Base-by-base conservation (phyloP, 2,797 vertebrate genomes). In the Cossypha niveicapilla region DNA sequence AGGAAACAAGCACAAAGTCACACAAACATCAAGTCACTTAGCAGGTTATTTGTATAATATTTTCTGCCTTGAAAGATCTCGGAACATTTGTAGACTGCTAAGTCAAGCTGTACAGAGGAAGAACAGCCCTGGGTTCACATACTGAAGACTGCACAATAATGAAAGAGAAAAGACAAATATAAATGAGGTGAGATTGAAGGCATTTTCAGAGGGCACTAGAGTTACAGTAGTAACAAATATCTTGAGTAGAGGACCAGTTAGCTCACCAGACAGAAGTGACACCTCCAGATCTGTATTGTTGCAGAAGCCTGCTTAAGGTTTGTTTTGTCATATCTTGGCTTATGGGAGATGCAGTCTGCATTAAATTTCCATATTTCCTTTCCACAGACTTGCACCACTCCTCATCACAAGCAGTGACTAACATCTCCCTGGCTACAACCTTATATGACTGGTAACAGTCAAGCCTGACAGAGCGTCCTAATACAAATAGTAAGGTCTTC, bases 61-160 rank as follows among this genome's bases (percentile, higher is more conserved):
- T 94, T 94, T 82, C 88, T 87, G 65, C 81, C 65, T 90, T 90
- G 80, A 94, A 94, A 90, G 61, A 85, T 88, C 63, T 67, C 18
- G 5, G 57, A 86, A 58, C 62, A 72, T 50, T 87, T 70, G 35
- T 32, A 83, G 68, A 77, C 35, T 72, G 54, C 77, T 74, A 30
- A 27, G 75, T 80, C 50, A 85, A 77, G 71, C 65, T 54, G 34
- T 45, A 82, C 56, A 61, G 63, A 84, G 32, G 42, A 85, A 57
- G 34, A 94, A 53, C 2, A 7, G 87, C 56, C 48, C 30, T 25
- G 15, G 28, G 44, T 61, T 93, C 37, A 15, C 1, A 4, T 53
- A 53, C 65, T 3, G 4, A 82, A 79, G 39, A 66, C 84, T 76
- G 56, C 13, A 60, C 11, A 71, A 37, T 41, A 88, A 65, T 22